Conservation (phyloP, 2,113 vertebrate genomes). For the Anhinga rufa region DNA sequence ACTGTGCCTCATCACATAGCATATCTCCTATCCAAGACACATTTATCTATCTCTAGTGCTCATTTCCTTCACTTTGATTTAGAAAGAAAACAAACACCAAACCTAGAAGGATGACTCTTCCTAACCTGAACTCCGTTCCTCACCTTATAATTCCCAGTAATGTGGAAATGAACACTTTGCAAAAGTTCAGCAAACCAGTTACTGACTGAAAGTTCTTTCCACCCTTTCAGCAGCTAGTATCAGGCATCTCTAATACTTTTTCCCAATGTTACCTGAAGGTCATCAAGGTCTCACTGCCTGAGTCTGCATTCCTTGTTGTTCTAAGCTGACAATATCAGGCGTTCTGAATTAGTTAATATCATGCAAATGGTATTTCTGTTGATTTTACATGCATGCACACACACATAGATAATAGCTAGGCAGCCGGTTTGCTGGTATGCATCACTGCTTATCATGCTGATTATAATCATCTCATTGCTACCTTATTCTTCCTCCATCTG, state of each 20-base stretch:
- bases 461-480: conserved; percentile 51
- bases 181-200: not conserved
- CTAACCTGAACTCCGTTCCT: not conserved
- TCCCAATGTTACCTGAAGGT: not conserved
- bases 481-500: conserved; percentile 59
- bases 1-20: fast-evolving
- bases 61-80: not conserved
- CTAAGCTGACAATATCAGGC: not conserved
- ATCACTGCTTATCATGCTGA: conserved; percentile 48
- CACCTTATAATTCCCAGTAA: not conserved
- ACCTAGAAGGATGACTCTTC: not conserved
- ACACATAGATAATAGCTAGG: not conserved
- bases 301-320: not conserved
- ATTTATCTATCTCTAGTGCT: not conserved
- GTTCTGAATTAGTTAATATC: not conserved
- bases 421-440: conserved; percentile 30
- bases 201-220: not conserved
- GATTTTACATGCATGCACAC: not conserved
- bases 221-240: not conserved
- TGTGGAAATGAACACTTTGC: not conserved
- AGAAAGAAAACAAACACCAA: not conserved
- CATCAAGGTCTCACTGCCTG: not conserved
- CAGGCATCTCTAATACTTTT: not conserved
- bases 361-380: not conserved
- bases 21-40: not conserved